Evolutionary conservation across 2,797 vertebrate species (phyloP).

Genomic region (Typhlichthys subterraneus): DNA sequence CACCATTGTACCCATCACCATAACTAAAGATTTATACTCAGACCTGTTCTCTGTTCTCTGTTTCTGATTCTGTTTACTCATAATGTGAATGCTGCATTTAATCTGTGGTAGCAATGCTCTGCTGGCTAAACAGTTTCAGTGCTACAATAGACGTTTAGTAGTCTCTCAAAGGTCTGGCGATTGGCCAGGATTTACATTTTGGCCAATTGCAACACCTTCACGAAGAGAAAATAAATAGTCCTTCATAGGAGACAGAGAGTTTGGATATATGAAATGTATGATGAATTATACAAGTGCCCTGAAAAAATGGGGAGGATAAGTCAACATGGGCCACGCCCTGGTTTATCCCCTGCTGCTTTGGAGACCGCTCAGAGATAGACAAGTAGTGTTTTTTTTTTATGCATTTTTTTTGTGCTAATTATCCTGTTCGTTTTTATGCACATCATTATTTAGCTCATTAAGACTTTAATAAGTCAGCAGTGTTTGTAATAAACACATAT

Average conservation of each 20-base stretch:
- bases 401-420: neutral
- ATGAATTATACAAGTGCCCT: too few relatives aligned
- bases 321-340: neutral
- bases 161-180: too few relatives aligned
- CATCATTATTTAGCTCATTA: constrained; percentile 55
- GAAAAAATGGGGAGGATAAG: neutral
- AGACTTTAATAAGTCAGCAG: constrained; percentile 42
- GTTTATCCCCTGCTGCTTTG: neutral
- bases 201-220: too few relatives aligned
- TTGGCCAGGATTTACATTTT: too few relatives aligned
- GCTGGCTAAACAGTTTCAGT: too few relatives aligned
- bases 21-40: constrained; percentile 43
- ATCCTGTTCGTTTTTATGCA: constrained; percentile 35
- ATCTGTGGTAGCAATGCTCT: neutral
- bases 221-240: too few relatives aligned
- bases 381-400: neutral
- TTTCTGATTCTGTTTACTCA: neutral
- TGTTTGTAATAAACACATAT: constrained; percentile 65
- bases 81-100: constrained; percentile 2
- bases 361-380: too few relatives aligned
- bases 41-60: constrained; percentile 26
- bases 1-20: constrained; percentile 45
- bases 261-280: too few relatives aligned
- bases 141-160: too few relatives aligned
- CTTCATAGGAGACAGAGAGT: too few relatives aligned